Base-by-base conservation (phyloP, 1,140 invertebrate genomes). In the Bactericera cockerelli region DNA sequence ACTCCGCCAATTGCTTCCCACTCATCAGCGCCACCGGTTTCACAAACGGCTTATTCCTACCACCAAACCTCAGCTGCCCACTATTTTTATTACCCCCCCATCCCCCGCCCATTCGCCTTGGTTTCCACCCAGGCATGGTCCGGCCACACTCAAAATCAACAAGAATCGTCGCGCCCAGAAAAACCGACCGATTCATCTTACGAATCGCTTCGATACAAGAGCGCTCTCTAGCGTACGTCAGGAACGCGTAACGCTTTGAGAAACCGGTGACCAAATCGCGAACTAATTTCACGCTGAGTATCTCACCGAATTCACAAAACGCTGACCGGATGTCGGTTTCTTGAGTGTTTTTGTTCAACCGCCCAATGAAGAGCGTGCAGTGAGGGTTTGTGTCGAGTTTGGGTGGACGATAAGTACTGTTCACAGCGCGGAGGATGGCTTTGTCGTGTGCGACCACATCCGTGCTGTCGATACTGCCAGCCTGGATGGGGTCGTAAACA, bases 81-180 rank as follows among this genome's bases (percentile, higher is more conserved):
- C 89, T 89, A 70, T 91, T 86, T 65, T 89, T 93, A 63, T 79
- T 81, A 1, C 89, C 90, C 11, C 88, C 87, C 68, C 92, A 86
- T 16, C 89, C 90, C 49, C 89, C 90, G 25, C 89, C 77, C 8
- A 93, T 70, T 68, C 89, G 73, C 64, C 90, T 74, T 4, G 90
- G 89, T 69, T 84, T 80, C 90, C 89, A 94, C 3, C 87, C 84
- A 63, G 78, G 77, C 61, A 89, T 70, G 6, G 64, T 68, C 63
- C 77, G 66, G 59, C 71, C 76, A 65, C 69, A 73, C 67, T 81
- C 79, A 66, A 69, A 71, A 60, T 81, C 79, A 2, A 81, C 76
- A 57, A 80, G 67, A 14, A 83, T 75, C 66, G 79, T 79, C 63
- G 81, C 67, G 8, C 78, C 67, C 75, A 75, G 57, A n/a, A 49